Conservation (phyloP, 2,888 invertebrate genomes). For the Halictus quadricinctus region DNA sequence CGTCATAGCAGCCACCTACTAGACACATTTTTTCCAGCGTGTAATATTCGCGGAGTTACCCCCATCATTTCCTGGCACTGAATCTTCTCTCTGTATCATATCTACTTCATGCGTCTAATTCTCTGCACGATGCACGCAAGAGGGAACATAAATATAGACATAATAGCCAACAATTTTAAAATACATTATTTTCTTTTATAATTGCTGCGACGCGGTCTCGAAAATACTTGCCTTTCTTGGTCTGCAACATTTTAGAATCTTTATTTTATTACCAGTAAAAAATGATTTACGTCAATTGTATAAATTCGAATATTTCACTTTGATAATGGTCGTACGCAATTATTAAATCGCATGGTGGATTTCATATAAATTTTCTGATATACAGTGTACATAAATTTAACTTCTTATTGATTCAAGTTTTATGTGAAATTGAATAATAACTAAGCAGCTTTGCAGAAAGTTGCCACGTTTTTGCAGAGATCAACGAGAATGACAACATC, state of each 20-base stretch:
- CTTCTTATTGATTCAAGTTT: neutral
- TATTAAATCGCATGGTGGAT: no score
- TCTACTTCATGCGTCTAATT: neutral
- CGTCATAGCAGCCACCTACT: neutral
- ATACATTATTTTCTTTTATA: neutral
- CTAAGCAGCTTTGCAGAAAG: neutral
- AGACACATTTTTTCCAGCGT: neutral
- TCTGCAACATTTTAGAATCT: no score
- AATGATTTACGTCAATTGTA: no score
- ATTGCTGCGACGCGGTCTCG: neutral
- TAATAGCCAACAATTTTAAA: neutral
- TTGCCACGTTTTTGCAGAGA: neutral
- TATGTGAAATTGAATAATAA: neutral
- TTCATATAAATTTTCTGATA: neutral
- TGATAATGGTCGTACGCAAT: no score
- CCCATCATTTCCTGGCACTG: neutral
- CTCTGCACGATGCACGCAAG: neutral
- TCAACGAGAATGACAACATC: neutral
- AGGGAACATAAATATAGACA: neutral
- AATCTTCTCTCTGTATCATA: neutral
- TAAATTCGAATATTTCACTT: no score
- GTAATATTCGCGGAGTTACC: constrained; percentile 4
- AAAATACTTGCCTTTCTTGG: no score
- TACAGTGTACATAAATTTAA: neutral
- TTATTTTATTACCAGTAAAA: no score